Evolutionary conservation across 30 jellyfish, hydroid and myxozoan species (phyloP).

Genomic region (Chrysaora quinquecirrha): DNA sequence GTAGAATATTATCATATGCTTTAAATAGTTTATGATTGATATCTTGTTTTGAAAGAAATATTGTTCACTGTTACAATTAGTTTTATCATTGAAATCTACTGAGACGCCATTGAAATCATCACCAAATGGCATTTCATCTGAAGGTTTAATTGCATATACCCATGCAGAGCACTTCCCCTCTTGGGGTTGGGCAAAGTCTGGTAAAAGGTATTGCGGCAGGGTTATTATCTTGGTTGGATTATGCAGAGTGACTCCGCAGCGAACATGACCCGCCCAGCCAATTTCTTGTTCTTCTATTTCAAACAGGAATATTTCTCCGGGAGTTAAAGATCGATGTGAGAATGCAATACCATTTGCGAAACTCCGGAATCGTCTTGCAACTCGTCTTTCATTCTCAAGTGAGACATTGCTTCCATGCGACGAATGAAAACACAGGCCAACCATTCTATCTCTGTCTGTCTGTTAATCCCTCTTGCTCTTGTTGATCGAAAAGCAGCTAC

Average conservation of each 20-base stretch:
- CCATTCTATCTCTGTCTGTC: too few relatives aligned
- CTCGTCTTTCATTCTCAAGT: constrained; percentile 46
- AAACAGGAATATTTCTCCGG: constrained; percentile 78
- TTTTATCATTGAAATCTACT: constrained; percentile 15
- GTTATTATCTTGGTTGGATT: constrained; percentile 60
- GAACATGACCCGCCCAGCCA: constrained; percentile 96
- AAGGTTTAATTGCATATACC: constrained; percentile 90
- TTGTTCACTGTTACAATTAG: too few relatives aligned
- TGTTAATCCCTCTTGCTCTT: too few relatives aligned
- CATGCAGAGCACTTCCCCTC: constrained; percentile 72
- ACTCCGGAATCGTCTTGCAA: constrained; percentile 80
- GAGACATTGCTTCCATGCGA: constrained; percentile 79
- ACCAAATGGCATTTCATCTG: constrained; percentile 77
- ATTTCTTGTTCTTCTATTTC: constrained; percentile 78
- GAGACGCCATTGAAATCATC: constrained; percentile 59
- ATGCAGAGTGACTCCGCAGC: constrained; percentile 89
- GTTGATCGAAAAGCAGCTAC: too few relatives aligned
- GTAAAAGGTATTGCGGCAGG: constrained; percentile 84
- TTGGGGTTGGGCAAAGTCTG: constrained; percentile 82
- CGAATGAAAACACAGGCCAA: constrained; percentile 59
- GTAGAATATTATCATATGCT: constrained; percentile 31
- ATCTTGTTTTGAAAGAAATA: not conserved
- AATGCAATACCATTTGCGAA: constrained; percentile 93
- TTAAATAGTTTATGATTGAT: constrained; percentile 10
- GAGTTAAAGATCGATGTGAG: constrained; percentile 80